Evolutionary conservation across 2,888 invertebrate species (phyloP), one percentile per base, ranked within the genome.

Genomic region (Parnassius smintheus): DNA sequence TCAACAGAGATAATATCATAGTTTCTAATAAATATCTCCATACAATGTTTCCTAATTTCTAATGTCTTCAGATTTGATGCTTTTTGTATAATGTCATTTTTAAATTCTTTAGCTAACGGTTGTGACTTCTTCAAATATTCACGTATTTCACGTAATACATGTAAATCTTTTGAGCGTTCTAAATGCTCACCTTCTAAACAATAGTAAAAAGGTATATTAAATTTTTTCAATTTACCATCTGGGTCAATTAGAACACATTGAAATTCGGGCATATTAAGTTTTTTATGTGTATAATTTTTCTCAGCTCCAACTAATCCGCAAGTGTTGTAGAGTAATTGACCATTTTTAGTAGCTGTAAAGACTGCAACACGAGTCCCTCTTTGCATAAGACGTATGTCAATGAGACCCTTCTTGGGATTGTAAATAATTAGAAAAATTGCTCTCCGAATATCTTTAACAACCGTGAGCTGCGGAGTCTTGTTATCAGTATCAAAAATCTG

Each of bases 331-430:
- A 98, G 77, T 35, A 98, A 89, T 75, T 95, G 94, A 44, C 97
- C 97, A 78, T 95, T 94, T 83, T 97, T 98, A 54, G 96, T 95
- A 0, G 98, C 97, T 54, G 96, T 96, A 81, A 98, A 99, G 0
- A 97, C 97, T 12, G 97, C 96, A 9, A 99, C 96, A 84, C 97
- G 95, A 11, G 95, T 95, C 0, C 99, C 98, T 78, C 96, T 95
- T 79, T 98, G 97, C 76, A 97, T 94, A 3, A 97, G 93, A 95
- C 99, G 98, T 64, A 99, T 96, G 85, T 99, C 99, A 60, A 99
- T 93, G 8, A 98, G 94, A 12, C 98, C 98, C 80, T 98, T 94
- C 71, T 96, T 96, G 0, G 98, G 97, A 8, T 98, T 97, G 85
- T 98, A 99, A 68, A 99, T 97, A 2, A 97, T 95, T 61, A 99